A percentile compares a stretch with the other conserved stretches of the same genome.
These are phyloP conservation scores for Tenthredo livida DNA, from an alignment of 2,888 invertebrate genomes.

Conservation along the genomic window DNA sequence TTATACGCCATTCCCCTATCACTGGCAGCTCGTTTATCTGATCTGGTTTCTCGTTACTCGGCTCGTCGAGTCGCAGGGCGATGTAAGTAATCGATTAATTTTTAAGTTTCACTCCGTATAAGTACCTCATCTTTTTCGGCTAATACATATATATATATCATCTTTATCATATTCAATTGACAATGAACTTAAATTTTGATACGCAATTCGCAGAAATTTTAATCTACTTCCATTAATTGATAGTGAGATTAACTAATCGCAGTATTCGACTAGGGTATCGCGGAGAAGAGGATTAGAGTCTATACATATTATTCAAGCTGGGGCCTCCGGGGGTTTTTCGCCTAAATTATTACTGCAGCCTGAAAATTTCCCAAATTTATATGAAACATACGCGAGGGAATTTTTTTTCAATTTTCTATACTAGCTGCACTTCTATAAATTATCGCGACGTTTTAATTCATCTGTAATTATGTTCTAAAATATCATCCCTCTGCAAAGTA, in stretches of 20 bases:
- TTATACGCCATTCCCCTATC: slow-evolving; percentile 14
- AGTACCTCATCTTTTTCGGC: background rate
- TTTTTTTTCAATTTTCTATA: background rate
- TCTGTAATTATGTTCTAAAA: background rate
- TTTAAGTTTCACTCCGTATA: slow-evolving; percentile 1
- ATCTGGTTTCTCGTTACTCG: slow-evolving; percentile 14
- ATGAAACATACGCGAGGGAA: too few relatives aligned
- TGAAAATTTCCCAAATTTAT: too few relatives aligned
- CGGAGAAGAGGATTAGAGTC: background rate
- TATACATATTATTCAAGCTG: too few relatives aligned
- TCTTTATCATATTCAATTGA: background rate
- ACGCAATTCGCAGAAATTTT: background rate
- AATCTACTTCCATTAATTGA: background rate
- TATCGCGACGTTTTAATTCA: background rate
- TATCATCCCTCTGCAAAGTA: background rate
- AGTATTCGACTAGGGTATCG: background rate
- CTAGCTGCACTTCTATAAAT: too few relatives aligned
- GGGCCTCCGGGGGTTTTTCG: too few relatives aligned
- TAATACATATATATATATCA: background rate
- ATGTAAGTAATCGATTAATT: background rate
- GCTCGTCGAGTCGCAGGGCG: background rate
- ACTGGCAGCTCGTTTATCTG: background rate
- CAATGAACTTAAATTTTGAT: slow-evolving; percentile 8
- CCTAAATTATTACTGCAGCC: too few relatives aligned
- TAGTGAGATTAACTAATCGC: background rate